A percentile compares a stretch with the other conserved stretches of the same genome.
Evolutionary conservation across 2,113 vertebrate genomes (phyloP).

Genomic region (Calypte anna): DNA sequence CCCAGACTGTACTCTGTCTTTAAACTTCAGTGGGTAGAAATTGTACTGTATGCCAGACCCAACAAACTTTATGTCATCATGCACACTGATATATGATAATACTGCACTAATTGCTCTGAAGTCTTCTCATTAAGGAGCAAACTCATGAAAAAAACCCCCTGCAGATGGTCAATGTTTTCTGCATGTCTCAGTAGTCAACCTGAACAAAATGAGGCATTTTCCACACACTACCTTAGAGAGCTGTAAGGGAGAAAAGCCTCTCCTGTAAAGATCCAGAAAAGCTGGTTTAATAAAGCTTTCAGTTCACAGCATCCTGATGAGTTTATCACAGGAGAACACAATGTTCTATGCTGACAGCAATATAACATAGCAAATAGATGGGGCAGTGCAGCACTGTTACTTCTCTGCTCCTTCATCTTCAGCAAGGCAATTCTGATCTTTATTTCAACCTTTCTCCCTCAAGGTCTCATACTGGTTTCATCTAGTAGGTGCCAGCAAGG

Average conservation of each 20-base stretch:
- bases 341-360: background rate
- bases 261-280: background rate
- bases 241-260: background rate
- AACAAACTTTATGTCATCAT: rapidly evolving
- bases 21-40: background rate
- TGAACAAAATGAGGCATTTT: background rate
- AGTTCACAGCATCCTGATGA: background rate
- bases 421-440: background rate
- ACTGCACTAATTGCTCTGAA: background rate
- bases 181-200: rapidly evolving
- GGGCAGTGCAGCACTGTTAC: background rate
- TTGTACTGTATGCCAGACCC: background rate
- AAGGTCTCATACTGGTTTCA: background rate
- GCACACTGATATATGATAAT: background rate
- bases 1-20: background rate
- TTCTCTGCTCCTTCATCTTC: background rate
- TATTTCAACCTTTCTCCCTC: background rate
- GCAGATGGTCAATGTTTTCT: rapidly evolving
- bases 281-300: background rate
- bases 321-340: background rate
- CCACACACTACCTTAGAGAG: background rate
- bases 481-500: background rate
- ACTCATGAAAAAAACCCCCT: background rate
- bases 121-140: background rate
- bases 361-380: rapidly evolving